Evolutionary conservation across 2,113 vertebrate species (phyloP).

Genomic region (rabbit (Oryctolagus cuniculus)): mOryCun1.1 NC_091439.1:68064001-68064500

Average conservation of each 20-base stretch:
- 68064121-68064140: neutral
- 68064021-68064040: conserved; percentile 49
- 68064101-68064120: neutral
- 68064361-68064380: neutral
- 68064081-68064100: conserved; percentile 11
- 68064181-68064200: neutral
- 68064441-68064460: neutral
- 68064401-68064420: neutral
- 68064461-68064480: neutral
- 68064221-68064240: neutral
- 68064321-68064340: neutral
- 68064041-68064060: neutral
- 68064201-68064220: neutral
- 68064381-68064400: neutral
- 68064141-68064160: neutral
- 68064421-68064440: neutral
- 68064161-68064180: neutral
- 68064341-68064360: neutral
- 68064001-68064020: no score
- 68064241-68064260: neutral
- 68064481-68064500: neutral
- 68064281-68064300: neutral
- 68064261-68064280: neutral
- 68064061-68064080: neutral
- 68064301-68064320: neutral